Base-by-base conservation (phyloP, 2,888 invertebrate genomes). In the Torymus texanus region DNA sequence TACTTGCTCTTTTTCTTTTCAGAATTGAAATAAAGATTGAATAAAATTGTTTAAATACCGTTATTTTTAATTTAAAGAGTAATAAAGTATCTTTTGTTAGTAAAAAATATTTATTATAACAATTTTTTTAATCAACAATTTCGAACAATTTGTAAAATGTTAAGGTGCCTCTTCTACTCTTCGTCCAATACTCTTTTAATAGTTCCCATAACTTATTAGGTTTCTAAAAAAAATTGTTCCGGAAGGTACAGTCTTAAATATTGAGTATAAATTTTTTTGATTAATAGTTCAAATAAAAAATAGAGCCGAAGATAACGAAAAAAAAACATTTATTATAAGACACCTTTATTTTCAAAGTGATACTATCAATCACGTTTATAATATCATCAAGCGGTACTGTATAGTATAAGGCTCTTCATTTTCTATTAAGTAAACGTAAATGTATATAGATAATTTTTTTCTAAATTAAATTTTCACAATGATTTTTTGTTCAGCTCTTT, bases 211-310 rank as follows among this genome's bases (percentile, higher is more conserved):
- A 56, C 55, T 29, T 55, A 56, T 67, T 75, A 72, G 12, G 82
- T 83, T 84, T 77, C 84, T 83, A 85, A 81, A 85, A 77, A 86
- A 87, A 86, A 86, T 84, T 86, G 85, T 87, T 87, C 85, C 86
- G 79, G 78, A 83, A 84, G 82, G 82, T 84, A 83, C 80, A 83
- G 83, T 84, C 84, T 82, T 83, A 84, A 84, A 83, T 83, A 84
- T 83, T 85, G 82, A 81, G 79, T 75, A 83, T 84, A 78, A 79
- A 84, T 82, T 83, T 83, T 83, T 74, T 82, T 75, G 65, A 70
- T 41, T 41, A 5, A 79, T 75, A 79, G 79, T 74, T 68, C 8
- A 12, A 71, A 73, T 74, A 63, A 58, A 70, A 21, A 61, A 73
- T 65, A 77, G 13, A 79, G 80, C 80, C 81, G 77, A 81, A 83